phyloP scores from a whole-genome alignment of 2,888 invertebrate species.

The Xylota segnis region DNA sequence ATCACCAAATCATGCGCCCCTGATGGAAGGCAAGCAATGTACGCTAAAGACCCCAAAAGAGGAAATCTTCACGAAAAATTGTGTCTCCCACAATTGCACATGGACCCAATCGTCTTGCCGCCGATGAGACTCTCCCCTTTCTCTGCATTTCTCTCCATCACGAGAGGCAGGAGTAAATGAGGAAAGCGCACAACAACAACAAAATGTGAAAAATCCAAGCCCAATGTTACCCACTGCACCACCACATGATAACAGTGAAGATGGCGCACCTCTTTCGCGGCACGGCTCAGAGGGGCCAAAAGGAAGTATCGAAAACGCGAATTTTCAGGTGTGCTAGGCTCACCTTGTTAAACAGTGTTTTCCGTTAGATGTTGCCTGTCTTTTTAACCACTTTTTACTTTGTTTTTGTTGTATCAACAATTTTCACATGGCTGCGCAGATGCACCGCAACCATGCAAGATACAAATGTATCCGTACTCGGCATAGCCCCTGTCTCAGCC shows the following conservation, averaged over 20 bases:
- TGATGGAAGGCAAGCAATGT: conserved; percentile 73
- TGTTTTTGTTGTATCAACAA: conserved; percentile 66
- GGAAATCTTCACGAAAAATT: conserved; percentile 61
- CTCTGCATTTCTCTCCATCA: conserved; percentile 57
- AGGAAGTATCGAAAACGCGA: conserved; percentile 65
- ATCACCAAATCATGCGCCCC: conserved; percentile 73
- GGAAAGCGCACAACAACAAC: conserved; percentile 44
- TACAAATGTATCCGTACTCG: conserved; percentile 30
- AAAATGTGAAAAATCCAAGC: conserved; percentile 65
- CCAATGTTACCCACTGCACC: conserved; percentile 71
- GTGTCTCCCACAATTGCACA: conserved; percentile 75
- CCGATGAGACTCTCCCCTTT: conserved; percentile 8
- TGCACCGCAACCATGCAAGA: conserved; percentile 54
- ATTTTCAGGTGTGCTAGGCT: conserved; percentile 77
- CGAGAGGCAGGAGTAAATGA: conserved; percentile 74
- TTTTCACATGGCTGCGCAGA: conserved; percentile 69
- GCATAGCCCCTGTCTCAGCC: conserved; percentile 60
- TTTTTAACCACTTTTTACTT: conserved; percentile 68
- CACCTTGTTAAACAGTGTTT: conserved; percentile 77
- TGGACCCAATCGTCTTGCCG: conserved; percentile 7
- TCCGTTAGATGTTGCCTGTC: conserved; percentile 76
- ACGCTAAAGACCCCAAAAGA: conserved; percentile 73
- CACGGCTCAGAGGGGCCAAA: neutral
- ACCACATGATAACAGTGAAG: conserved; percentile 66
- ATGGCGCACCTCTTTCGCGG: conserved; percentile 75